Base-by-base conservation (phyloP, 2,888 invertebrate species). In the Drosophila pseudotalamancana region DNA sequence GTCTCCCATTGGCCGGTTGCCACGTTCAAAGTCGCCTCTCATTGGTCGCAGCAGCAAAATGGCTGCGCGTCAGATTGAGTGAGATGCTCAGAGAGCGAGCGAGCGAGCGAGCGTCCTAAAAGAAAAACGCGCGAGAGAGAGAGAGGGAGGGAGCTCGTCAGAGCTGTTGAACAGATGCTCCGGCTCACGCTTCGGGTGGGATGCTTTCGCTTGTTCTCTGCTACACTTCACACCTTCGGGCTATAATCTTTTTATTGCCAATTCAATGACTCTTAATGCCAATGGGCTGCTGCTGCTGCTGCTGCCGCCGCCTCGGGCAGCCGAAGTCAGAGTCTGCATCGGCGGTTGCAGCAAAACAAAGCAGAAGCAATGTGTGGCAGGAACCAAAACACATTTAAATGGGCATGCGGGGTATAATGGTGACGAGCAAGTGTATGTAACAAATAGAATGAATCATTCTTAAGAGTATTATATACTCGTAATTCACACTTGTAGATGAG, bases 221-320 rank as follows among this genome's bases (percentile, higher is more conserved):
- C 61, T 68, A 79, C 83, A 81, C 73, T 85, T 85, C 78, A 88
- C 88, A 85, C 87, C 84, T 89, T 84, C 78, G 61, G 87, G 89
- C 89, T 72, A 80, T 83, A 88, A 88, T 88, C 84, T 88, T 86
- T 88, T 86, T 87, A 89, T 87, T 89, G 87, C 78, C 86, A 86
- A 77, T 86, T 87, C 74, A 88, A 77, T 89, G 78, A 74, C 71
- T 85, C 78, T 86, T 80, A 68, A 75, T 72, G 78, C 64, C 61
- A 49, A 61, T 64, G 72, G 55, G 54, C 42, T 21, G 37, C 6
- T 6, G 37, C 6, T 37, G 37, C 19, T 4, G n/a, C 6, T 42
- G 42, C 18, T 8, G 66, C 67, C 59, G 77, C 72, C 57, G 77
- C 77, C 72, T 37, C 60, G 72, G 67, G 83, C 77, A 29, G 51